Base-by-base conservation (phyloP, 2,888 invertebrate species). In the Drosophila affinis region DNA sequence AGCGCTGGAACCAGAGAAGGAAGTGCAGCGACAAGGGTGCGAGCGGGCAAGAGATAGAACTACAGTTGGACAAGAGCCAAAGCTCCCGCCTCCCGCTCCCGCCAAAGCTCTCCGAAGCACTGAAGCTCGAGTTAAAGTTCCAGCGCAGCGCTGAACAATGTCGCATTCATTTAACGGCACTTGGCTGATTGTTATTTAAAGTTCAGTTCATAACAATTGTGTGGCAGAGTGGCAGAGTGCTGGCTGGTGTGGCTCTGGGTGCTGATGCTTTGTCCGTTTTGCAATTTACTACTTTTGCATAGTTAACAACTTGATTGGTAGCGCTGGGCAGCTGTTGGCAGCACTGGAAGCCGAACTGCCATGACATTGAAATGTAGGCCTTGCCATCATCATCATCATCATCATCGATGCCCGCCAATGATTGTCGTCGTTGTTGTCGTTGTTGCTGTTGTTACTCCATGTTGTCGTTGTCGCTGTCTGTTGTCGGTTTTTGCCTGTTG, bases 361-460 rank as follows among this genome's bases (percentile, higher is more conserved):
- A 87, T 87, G 84, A 84, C 87, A 84, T 85, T 84, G 87, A 84
- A 84, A 84, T 87, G 87, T 84, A 82, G 84, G 87, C 85, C 87
- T 85, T 72, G 65, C 72, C 72, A 59, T 64, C 39, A 39, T 39
- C 39, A 39, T 39, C 39, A 39, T 39, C 39, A n/a, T 39, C 39
- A 39, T 39, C 64, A 84, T 87, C 85, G 84, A 84, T 87, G 89
- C 82, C 88, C 89, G 82, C 89, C 82, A 89, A 83, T 83, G 82
- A 89, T 83, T 83, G 89, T 81, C 75, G 76, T 61, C 53, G 52
- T 58, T 71, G 53, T 44, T 59, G 57, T 46, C 21, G 54, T 67
- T 57, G 68, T 24, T 48, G 59, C 52, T 58, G 72, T 52, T 58
- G 79, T 62, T 68, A 64, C 58, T 54, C 62, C 49, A 75, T 81